phyloP scores from a whole-genome alignment of 2,113 vertebrate species.

The Notothenia coriiceps region DNA sequence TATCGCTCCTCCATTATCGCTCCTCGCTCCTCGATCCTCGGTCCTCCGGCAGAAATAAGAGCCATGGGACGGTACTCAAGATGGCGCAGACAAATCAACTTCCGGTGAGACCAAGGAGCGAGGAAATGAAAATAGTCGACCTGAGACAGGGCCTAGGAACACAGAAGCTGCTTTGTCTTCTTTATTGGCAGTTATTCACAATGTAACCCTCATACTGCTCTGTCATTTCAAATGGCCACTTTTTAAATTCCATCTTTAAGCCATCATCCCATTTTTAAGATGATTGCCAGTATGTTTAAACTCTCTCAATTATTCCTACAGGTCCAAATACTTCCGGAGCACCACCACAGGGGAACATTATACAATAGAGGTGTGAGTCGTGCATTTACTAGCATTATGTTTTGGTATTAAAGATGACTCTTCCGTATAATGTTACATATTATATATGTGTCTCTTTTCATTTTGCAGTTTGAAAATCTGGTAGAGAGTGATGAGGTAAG shows the following conservation, averaged over 20 bases:
- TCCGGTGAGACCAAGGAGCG: too few relatives aligned
- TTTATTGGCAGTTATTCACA: not conserved
- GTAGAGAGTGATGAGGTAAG: slow-evolving; percentile 87
- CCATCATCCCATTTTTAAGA: not conserved
- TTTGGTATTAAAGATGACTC: not conserved
- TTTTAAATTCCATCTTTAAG: not conserved
- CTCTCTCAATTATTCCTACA: slow-evolving; percentile 49
- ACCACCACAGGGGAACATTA: slow-evolving; percentile 83
- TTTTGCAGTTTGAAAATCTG: slow-evolving; percentile 86
- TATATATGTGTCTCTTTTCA: not conserved
- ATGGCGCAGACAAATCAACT: too few relatives aligned
- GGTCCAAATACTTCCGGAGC: slow-evolving; percentile 85
- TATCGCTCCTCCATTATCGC: too few relatives aligned
- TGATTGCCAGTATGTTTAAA: not conserved
- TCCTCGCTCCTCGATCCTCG: too few relatives aligned
- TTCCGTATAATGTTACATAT: not conserved
- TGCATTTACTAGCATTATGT: not conserved
- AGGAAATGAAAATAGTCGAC: too few relatives aligned
- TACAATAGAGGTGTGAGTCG: slow-evolving; percentile 77
- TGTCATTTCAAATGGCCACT: not conserved
- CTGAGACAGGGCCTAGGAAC: too few relatives aligned
- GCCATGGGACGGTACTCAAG: too few relatives aligned
- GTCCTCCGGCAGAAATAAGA: too few relatives aligned
- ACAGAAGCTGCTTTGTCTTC: not conserved
- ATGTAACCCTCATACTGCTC: not conserved